Percentiles rank a stretch among this genome's conserved stretches.
These are phyloP conservation scores for Drosophila baimaii DNA, from an alignment of 1,140 invertebrate species.

Conservation along the genomic window DNA sequence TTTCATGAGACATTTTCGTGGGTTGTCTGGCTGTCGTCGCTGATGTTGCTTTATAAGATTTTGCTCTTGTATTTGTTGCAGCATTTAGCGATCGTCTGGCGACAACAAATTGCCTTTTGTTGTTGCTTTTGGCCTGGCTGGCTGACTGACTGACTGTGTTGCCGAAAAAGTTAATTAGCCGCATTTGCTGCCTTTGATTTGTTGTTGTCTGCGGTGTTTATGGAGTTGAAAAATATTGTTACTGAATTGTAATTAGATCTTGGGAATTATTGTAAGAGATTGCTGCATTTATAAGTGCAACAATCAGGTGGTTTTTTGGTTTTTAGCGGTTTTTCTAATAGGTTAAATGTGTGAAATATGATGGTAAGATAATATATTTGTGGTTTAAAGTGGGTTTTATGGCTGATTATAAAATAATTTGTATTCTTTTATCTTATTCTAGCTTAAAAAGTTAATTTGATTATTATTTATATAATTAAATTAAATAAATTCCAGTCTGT, in stretches of 20 bases:
- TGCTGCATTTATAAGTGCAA: slow-evolving; percentile 6
- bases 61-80: slow-evolving; percentile 38
- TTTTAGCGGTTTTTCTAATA: background rate
- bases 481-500: background rate
- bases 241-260: slow-evolving; percentile 41
- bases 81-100: slow-evolving; percentile 69
- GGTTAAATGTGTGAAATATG: slow-evolving; percentile 14
- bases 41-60: slow-evolving; percentile 22
- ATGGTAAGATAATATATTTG: background rate
- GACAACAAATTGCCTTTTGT: slow-evolving; percentile 68
- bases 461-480: background rate
- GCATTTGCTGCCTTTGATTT: slow-evolving; percentile 76
- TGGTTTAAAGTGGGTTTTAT: too few species aligned
- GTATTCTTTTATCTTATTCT: too few species aligned
- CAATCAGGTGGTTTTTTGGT: slow-evolving; percentile 3
- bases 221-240: slow-evolving; percentile 36
- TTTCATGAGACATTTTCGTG: slow-evolving; percentile 79
- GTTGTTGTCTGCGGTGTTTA: slow-evolving; percentile 46
- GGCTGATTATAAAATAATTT: too few species aligned
- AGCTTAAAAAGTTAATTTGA: background rate
- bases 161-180: slow-evolving; percentile 74
- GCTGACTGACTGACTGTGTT: slow-evolving; percentile 30
- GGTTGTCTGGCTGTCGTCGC: slow-evolving; percentile 52
- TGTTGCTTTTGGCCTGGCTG: background rate
- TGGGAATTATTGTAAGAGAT: slow-evolving; percentile 25